Conservation (phyloP, 1,140 invertebrate species). For the Triops cancriformis region DNA sequence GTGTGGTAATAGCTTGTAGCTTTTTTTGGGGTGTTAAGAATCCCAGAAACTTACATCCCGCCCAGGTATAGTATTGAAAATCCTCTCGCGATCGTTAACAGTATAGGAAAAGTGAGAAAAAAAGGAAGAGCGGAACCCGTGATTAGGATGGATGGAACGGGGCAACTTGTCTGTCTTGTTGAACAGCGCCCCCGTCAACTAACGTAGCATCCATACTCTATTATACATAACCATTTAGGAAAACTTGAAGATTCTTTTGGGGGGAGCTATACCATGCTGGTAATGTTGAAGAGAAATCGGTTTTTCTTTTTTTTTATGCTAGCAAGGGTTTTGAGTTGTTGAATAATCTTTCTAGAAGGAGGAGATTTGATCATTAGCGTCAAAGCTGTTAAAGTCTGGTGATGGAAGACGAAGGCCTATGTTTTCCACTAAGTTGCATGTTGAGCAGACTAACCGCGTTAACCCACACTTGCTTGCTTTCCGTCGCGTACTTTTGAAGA, state of each 20-base stretch:
- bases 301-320: neutral
- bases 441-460: conserved; percentile 10
- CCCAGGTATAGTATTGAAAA: neutral
- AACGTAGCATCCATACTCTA: neutral
- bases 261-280: neutral
- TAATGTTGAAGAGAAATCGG: neutral
- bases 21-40: neutral
- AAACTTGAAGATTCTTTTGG: neutral
- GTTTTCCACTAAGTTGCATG: conserved; percentile 10
- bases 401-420: conserved; percentile 8
- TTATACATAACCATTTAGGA: conserved; percentile 2
- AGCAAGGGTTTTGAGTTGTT: neutral
- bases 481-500: neutral
- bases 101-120: neutral
- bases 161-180: neutral
- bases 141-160: neutral
- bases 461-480: neutral
- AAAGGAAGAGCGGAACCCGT: neutral
- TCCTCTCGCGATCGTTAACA: neutral
- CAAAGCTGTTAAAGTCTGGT: conserved; percentile 6
- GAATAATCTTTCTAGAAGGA: neutral
- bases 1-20: neutral
- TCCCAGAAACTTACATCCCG: neutral
- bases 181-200: neutral
- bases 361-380: neutral